These are phyloP conservation scores for Salarias fasciatus DNA, from an alignment of 2,797 vertebrate species.

Conservation along the genomic window DNA sequence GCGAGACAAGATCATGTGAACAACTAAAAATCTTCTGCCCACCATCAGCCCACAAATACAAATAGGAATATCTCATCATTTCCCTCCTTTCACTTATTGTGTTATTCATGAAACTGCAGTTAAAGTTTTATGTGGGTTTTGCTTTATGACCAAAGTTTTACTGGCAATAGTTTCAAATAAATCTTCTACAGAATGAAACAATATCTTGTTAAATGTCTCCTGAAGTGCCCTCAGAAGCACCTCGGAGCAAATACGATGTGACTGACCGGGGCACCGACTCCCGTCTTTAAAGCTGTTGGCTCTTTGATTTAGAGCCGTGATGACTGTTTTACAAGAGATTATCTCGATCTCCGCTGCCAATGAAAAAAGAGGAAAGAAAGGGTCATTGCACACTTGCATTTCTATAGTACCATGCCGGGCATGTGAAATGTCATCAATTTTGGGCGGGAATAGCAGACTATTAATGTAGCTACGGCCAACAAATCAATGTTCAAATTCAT, in stretches of 20 bases:
- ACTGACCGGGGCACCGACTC: no score
- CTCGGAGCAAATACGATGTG: no score
- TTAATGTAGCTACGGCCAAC: conserved; percentile 59
- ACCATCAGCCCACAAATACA: neutral
- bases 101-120: no score
- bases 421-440: conserved; percentile 55
- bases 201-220: no score
- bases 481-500: conserved; percentile 73
- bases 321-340: conserved; percentile 12
- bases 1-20: conserved; percentile 24
- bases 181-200: no score
- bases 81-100: no score
- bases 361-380: conserved; percentile 25
- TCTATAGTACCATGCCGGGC: conserved; percentile 38
- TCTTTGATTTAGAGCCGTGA: no score
- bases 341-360: conserved; percentile 15
- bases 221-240: no score
- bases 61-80: neutral
- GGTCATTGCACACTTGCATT: conserved; percentile 44
- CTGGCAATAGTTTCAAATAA: no score
- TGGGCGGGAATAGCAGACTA: conserved; percentile 73
- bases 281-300: neutral
- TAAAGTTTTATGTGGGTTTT: no score
- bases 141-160: no score
- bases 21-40: neutral